phyloP scores from a whole-genome alignment of 2,113 vertebrate genomes.

The Argyrosomus japonicus region DNA sequence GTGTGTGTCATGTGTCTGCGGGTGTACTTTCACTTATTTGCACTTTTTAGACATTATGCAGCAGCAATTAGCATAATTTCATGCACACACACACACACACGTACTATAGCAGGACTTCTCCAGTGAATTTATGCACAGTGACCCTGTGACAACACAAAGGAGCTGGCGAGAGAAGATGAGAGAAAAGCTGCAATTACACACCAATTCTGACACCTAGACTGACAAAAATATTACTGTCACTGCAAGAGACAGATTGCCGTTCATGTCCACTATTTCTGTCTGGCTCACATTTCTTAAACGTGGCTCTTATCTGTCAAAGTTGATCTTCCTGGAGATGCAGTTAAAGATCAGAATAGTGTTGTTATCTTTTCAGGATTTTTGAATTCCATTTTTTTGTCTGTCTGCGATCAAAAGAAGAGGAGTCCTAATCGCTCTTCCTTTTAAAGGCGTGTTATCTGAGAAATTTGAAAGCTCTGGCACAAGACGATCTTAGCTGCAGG shows the following conservation, averaged over 20 bases:
- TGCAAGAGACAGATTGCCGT: constrained; percentile 1
- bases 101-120: neutral
- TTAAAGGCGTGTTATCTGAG: neutral
- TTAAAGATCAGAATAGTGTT: constrained; percentile 23
- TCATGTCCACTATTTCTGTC: neutral
- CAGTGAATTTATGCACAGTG: constrained; percentile 11
- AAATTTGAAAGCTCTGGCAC: constrained; percentile 6
- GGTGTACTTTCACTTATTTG: neutral
- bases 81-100: neutral
- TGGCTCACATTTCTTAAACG: constrained; percentile 6
- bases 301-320: constrained; percentile 29
- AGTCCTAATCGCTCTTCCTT: neutral
- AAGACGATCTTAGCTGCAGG: constrained; percentile 10
- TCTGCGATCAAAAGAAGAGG: neutral
- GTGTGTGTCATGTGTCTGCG: neutral
- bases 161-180: neutral
- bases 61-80: constrained; percentile 15
- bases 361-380: constrained; percentile 30
- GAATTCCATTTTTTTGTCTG: neutral
- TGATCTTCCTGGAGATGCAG: constrained; percentile 17
- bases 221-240: neutral
- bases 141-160: neutral
- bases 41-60: constrained; percentile 5
- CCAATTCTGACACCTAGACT: neutral
- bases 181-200: neutral